These are phyloP conservation scores for Argyresthia goedartella DNA, from an alignment of 2,888 invertebrate genomes.

Conservation along the genomic window DNA sequence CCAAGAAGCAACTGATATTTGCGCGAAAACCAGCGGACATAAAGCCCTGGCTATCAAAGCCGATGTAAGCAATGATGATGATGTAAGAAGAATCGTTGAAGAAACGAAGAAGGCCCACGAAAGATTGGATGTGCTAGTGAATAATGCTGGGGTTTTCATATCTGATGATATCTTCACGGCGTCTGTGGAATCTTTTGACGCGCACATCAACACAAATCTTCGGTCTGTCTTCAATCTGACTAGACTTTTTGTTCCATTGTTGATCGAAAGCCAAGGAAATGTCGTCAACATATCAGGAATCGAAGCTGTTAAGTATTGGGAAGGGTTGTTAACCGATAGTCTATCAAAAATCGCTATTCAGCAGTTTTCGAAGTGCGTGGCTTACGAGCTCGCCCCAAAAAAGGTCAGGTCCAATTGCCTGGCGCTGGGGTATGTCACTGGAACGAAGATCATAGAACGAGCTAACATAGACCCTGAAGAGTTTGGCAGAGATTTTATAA, in stretches of 20 bases:
- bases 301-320: conserved; percentile 84
- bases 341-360: conserved; percentile 91
- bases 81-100: conserved; percentile 72
- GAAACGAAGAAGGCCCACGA: conserved; percentile 75
- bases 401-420: conserved; percentile 85
- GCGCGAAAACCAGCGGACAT: conserved; percentile 15
- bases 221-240: conserved; percentile 79
- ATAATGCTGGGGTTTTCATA: conserved; percentile 84
- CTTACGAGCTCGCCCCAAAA: conserved; percentile 80
- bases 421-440: conserved; percentile 82
- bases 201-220: conserved; percentile 84
- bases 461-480: conserved; percentile 82
- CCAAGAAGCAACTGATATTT: conserved; percentile 9
- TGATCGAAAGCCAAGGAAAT: conserved; percentile 79
- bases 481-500: conserved; percentile 77
- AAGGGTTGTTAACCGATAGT: conserved; percentile 84
- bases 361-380: conserved; percentile 87
- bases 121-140: conserved; percentile 78
- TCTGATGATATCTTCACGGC: conserved; percentile 82
- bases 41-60: conserved; percentile 66
- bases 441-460: conserved; percentile 83
- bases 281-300: conserved; percentile 92
- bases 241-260: conserved; percentile 82
- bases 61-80: conserved; percentile 75
- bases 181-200: conserved; percentile 81